These are phyloP conservation scores for Nycticebus coucang DNA, from an alignment of 2,113 vertebrate genomes.

Conservation along the genomic window DNA sequence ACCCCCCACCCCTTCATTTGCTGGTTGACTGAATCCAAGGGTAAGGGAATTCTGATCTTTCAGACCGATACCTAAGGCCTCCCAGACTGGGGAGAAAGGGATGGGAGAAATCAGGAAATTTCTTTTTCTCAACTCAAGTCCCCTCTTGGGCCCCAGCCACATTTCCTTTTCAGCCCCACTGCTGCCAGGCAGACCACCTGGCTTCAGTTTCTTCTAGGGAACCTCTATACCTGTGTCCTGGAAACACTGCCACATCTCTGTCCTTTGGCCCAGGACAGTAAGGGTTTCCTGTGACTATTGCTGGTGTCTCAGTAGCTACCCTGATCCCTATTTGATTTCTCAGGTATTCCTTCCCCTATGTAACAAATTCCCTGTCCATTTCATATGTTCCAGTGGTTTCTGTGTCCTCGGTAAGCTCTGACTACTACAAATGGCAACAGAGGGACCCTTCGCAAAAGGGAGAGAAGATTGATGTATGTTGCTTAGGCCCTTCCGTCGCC, in stretches of 20 bases:
- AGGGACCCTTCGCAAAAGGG: neutral
- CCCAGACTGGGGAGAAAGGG: neutral
- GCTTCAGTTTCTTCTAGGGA: neutral
- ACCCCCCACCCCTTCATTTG: neutral
- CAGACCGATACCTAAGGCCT: neutral
- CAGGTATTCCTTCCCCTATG: neutral
- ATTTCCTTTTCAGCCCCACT: neutral
- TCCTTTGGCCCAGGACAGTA: neutral
- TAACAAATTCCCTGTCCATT: neutral
- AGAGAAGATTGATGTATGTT: neutral
- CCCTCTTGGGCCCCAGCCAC: too few relatives aligned
- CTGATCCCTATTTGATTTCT: neutral
- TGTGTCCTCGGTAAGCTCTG: neutral
- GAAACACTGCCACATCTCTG: neutral
- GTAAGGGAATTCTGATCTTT: neutral
- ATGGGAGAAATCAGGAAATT: neutral
- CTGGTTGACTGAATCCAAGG: neutral
- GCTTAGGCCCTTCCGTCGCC: too few relatives aligned
- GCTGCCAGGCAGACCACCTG: neutral
- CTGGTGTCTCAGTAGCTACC: neutral
- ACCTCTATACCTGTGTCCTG: neutral
- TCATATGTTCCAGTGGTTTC: neutral
- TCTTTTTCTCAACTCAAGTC: neutral
- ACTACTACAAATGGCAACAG: rapidly evolving
- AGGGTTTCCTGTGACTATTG: neutral